Percentiles rank a stretch among this genome's conserved stretches.
These are phyloP conservation scores for Coecobrya sp. DNA, from an alignment of 2,888 invertebrate species.

Conservation along the genomic window DNA sequence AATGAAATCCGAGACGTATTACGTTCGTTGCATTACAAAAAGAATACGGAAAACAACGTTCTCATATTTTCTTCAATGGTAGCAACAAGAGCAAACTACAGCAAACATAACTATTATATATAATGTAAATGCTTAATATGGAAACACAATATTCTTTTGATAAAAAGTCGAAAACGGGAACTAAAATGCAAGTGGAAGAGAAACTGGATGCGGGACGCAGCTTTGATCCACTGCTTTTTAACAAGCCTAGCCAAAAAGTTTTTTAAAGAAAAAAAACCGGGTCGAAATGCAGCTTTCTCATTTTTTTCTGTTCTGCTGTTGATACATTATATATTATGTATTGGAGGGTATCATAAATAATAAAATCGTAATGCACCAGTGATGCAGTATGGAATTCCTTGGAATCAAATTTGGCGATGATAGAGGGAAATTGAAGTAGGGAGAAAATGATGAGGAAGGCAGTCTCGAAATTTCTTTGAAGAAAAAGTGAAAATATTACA, in stretches of 20 bases:
- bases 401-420: conserved; percentile 17
- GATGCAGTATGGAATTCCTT: conserved; percentile 20
- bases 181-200: not conserved
- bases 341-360: conserved; percentile 18
- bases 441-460: not conserved
- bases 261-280: not conserved
- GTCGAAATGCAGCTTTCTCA: not conserved
- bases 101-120: not conserved
- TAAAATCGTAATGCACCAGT: conserved; percentile 40
- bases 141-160: not conserved
- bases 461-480: not conserved
- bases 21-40: conserved; percentile 32
- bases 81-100: not conserved
- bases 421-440: not conserved
- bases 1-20: conserved; percentile 56
- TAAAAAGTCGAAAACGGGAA: not conserved
- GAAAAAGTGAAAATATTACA: not conserved
- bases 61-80: conserved; percentile 8
- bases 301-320: not conserved
- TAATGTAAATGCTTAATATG: not conserved
- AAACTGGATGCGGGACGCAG: not conserved
- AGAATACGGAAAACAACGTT: not conserved
- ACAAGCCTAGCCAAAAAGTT: not conserved
- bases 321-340: not conserved
- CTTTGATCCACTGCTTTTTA: not conserved